Evolutionary conservation across 2,888 invertebrate species (phyloP), one percentile per base, ranked within the genome.

Genomic region (Emmelina monodactyla): DNA sequence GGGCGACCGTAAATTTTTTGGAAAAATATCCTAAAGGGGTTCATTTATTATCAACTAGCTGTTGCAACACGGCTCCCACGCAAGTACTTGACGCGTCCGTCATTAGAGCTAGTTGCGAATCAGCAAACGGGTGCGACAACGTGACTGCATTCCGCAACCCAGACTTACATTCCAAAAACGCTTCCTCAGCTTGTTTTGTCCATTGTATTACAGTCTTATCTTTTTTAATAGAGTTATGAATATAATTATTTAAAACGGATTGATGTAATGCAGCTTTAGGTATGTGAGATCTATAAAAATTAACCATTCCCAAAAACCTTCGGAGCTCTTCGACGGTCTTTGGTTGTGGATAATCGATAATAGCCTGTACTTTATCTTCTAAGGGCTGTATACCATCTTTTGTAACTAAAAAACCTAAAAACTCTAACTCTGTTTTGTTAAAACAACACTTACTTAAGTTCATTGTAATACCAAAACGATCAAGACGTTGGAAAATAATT

Each of bases 181-280:
- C 39, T 12, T 37, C 12, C 6, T 31, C 36, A 2, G 44, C 37
- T n/a, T 37, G 35, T 4, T 34, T 15, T 2, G 35, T 42, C 50
- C 47, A 48, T 1, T 28, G 11, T n/a, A 49, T 46, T 12, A 9
- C 3, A 1, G 42, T 41, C 33, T 47, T 45, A 22, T 49, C 51
- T 9, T 37, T 43, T 16, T 42, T 46, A 3, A 44, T 50, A 2
- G 41, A 7, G 11, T 40, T 40, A 10, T 36, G 40, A 10, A 46
- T 14, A 28, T 34, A 42, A 9, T 12, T 31, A 16, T 44, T 40
- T 25, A 44, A 31, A n/a, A n/a, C 10, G 1, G 31, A 22, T 16
- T 45, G 39, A 12, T 2, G 14, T n/a, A 31, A 13, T 13, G 13
- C 31, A 7, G 37, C 41, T 0, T 33, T 11, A 1, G 30, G 34